phyloP scores from a whole-genome alignment of 1,140 invertebrate genomes.

The Nymphalis io region DNA sequence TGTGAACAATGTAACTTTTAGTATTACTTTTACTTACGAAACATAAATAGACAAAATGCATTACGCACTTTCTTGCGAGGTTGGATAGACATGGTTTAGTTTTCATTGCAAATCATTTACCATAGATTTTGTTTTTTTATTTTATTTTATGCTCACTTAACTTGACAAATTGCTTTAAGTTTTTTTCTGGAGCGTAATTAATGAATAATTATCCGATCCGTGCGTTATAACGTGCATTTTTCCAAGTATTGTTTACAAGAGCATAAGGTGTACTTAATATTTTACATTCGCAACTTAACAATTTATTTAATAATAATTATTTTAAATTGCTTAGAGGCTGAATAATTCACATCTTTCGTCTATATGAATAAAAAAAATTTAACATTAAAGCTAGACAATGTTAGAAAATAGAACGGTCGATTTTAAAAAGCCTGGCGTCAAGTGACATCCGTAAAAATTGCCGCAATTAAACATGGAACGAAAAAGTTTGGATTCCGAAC shows the following conservation, averaged over 20 bases:
- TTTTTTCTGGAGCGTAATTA: background rate
- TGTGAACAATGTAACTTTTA: too few relatives aligned
- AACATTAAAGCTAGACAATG: conserved; percentile 23
- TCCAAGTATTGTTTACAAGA: background rate
- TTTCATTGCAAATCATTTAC: background rate
- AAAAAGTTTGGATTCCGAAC: conserved; percentile 60
- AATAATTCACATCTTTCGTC: too few relatives aligned
- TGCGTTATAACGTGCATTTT: background rate
- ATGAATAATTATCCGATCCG: conserved; percentile 5
- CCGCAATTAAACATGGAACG: conserved; percentile 62
- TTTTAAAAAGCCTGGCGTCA: conserved; percentile 44
- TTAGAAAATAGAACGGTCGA: conserved; percentile 20
- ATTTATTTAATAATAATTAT: background rate
- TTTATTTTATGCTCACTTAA: background rate
- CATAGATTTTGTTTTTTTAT: background rate
- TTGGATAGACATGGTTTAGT: background rate
- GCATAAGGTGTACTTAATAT: background rate
- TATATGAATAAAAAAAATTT: background rate
- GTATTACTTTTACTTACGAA: too few relatives aligned
- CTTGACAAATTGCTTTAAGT: background rate
- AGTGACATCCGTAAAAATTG: conserved; percentile 72
- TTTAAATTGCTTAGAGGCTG: background rate
- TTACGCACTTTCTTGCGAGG: too few relatives aligned
- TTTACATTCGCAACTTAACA: background rate
- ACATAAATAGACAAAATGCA: too few relatives aligned